Conservation (phyloP, 2,797 vertebrate species). For the Gymnoscopelus braueri region DNA sequence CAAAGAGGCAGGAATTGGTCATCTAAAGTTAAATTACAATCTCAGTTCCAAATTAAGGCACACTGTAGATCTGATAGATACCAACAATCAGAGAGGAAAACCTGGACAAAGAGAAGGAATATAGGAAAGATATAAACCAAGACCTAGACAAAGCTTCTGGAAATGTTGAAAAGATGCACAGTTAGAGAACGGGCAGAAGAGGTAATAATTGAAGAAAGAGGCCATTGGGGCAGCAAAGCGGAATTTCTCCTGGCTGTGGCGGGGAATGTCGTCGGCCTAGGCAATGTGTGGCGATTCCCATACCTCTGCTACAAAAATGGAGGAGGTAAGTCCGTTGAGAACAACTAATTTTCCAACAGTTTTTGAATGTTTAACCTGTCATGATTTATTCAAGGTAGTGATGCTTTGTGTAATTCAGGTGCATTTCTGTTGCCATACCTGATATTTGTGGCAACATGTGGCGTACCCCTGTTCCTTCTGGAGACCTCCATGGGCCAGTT, state of each 20-base stretch:
- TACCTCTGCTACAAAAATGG: conserved; percentile 85
- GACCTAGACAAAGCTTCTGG: conserved; percentile 14
- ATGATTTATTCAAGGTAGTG: conserved; percentile 82
- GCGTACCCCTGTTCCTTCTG: conserved; percentile 79
- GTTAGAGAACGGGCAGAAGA: background rate
- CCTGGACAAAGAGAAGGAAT: background rate
- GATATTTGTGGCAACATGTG: conserved; percentile 77
- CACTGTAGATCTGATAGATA: background rate
- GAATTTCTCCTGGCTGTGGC: conserved; percentile 81
- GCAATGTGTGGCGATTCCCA: conserved; percentile 83
- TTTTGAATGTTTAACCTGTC: conserved; percentile 59
- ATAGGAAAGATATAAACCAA: background rate
- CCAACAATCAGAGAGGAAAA: background rate
- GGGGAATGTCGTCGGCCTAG: conserved; percentile 76
- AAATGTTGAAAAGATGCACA: conserved; percentile 1
- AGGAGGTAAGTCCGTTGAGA: conserved; percentile 68
- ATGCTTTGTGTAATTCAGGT: conserved; percentile 57
- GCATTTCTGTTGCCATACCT: conserved; percentile 82
- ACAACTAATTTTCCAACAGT: background rate
- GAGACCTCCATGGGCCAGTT: conserved; percentile 78
- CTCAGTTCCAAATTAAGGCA: conserved; percentile 5
- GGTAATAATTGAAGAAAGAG: conserved; percentile 66
- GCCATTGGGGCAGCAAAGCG: conserved; percentile 75
- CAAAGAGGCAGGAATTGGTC: background rate
- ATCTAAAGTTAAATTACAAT: conserved; percentile 9